A percentile compares a stretch with the other conserved stretches of the same genome.
These are phyloP conservation scores for Plodia interpunctella DNA, from an alignment of 1,140 invertebrate species.

Conservation along the genomic window DNA sequence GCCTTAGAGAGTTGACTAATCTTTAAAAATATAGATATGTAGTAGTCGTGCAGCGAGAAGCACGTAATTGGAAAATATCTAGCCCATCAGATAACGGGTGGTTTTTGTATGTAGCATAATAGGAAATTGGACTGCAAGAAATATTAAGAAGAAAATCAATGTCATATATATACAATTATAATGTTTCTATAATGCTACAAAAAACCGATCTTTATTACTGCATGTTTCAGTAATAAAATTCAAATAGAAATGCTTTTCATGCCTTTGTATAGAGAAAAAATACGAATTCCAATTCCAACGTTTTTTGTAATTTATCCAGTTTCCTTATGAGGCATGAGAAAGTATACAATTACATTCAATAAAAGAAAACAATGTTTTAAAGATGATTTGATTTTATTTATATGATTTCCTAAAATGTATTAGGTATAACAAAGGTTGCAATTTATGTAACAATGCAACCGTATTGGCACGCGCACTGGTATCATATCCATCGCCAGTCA, in stretches of 20 bases:
- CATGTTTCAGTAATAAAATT: no score
- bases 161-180: not conserved
- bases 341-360: no score
- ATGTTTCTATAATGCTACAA: not conserved
- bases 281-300: no score
- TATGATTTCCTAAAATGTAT: not conserved
- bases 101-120: not conserved
- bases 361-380: no score
- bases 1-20: no score
- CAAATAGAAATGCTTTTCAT: no score
- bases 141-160: not conserved
- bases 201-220: not conserved
- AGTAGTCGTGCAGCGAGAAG: not conserved
- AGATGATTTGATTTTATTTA: no score
- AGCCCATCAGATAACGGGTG: not conserved
- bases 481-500: conserved; percentile 30
- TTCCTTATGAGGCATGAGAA: no score
- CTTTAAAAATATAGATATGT: no score
- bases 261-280: no score
- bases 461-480: not conserved
- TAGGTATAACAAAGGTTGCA: not conserved
- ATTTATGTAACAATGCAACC: conserved; percentile 1
- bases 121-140: not conserved
- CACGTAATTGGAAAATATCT: conserved; percentile 7
- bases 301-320: no score